Percentiles rank a stretch among this genome's conserved stretches.
Evolutionary conservation across 2,797 vertebrate genomes (phyloP).

Genomic region (Alosa sapidissima): DNA sequence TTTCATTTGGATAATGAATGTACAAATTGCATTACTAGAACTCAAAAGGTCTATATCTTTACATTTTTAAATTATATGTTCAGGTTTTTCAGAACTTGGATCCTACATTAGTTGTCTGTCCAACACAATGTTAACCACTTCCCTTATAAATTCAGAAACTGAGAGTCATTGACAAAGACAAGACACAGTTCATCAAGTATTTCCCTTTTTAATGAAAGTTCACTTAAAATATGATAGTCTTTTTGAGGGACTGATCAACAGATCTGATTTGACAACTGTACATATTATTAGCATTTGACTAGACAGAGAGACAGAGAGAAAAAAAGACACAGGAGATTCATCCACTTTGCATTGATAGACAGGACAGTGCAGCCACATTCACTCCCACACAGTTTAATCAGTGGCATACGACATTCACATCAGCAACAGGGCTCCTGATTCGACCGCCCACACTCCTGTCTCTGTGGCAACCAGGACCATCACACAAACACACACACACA

Average conservation of each 20-base stretch:
- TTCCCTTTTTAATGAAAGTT: conserved; percentile 62
- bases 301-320: not conserved
- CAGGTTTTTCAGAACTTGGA: not conserved
- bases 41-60: not conserved
- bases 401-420: conserved; percentile 24
- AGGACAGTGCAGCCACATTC: conserved; percentile 40
- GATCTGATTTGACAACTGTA: conserved; percentile 56
- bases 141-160: not conserved
- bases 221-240: conserved; percentile 56
- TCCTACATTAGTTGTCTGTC: not conserved
- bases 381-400: conserved; percentile 24
- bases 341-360: conserved; percentile 47
- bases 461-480: not conserved
- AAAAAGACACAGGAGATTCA: conserved; percentile 44
- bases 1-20: not conserved
- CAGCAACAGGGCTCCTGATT: conserved; percentile 51
- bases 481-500: not conserved
- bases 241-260: conserved; percentile 61
- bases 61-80: not conserved
- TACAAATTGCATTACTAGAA: not conserved
- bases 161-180: not conserved
- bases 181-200: conserved; percentile 33
- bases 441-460: not conserved
- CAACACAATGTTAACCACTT: not conserved
- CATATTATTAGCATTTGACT: conserved; percentile 52